phyloP scores from a whole-genome alignment of 2,797 vertebrate species.

The Garrulus glandarius region DNA sequence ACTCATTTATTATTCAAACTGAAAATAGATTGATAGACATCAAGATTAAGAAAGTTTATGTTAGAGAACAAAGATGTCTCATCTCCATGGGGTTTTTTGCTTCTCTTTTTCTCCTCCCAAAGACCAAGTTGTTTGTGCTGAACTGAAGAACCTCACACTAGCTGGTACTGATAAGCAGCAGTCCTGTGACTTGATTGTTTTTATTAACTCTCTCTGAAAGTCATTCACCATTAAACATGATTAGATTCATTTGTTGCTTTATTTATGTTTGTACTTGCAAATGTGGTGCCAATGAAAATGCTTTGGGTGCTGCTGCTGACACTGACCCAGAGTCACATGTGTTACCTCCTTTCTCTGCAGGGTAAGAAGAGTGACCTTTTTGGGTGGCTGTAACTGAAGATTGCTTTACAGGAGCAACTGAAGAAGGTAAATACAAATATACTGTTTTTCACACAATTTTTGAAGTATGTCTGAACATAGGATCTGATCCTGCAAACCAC shows the following conservation, averaged over 20 bases:
- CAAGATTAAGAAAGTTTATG: constrained; percentile 64
- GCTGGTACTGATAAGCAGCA: constrained; percentile 58
- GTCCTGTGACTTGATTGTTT: constrained; percentile 66
- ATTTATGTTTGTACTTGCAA: constrained; percentile 58
- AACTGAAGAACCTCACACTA: constrained; percentile 42
- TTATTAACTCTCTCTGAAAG: constrained; percentile 67
- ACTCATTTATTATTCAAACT: constrained; percentile 67
- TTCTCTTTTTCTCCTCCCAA: constrained; percentile 12
- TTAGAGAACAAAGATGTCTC: constrained; percentile 60
- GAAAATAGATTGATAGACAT: constrained; percentile 68
- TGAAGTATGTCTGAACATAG: not conserved
- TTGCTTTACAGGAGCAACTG: constrained; percentile 87
- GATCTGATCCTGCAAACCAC: not conserved
- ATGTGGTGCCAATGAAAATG: constrained; percentile 57
- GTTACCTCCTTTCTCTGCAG: constrained; percentile 82
- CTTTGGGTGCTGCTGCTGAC: constrained; percentile 13
- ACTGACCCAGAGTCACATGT: constrained; percentile 70
- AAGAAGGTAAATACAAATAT: constrained; percentile 87
- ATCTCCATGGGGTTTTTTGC: not conserved
- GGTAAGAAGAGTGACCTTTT: constrained; percentile 86
- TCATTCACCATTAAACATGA: constrained; percentile 50
- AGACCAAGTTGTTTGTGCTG: constrained; percentile 52
- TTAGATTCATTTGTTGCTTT: constrained; percentile 59
- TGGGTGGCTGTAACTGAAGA: constrained; percentile 85
- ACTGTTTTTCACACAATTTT: not conserved